phyloP scores from a whole-genome alignment of 2,113 vertebrate species.

The Sinocyclocheilus rhinocerous region DNA sequence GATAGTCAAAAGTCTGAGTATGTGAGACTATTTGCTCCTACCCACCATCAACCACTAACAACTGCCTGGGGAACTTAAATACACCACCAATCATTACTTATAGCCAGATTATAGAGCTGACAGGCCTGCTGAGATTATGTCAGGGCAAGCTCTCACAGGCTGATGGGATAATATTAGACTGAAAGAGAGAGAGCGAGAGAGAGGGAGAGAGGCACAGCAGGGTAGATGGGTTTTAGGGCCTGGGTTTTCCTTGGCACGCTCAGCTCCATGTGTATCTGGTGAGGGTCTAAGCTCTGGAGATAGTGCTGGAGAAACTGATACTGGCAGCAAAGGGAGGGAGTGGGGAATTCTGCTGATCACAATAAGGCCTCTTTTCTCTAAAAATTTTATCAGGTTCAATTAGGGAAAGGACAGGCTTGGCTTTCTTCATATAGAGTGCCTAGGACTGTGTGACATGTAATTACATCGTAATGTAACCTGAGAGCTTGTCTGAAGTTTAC shows the following conservation, averaged over 20 bases:
- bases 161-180: slow-evolving; percentile 62
- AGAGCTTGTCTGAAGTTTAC: slow-evolving; percentile 44
- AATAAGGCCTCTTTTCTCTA: slow-evolving; percentile 73
- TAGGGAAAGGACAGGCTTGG: slow-evolving; percentile 68
- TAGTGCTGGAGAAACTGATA: slow-evolving; percentile 71
- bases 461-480: slow-evolving; percentile 41
- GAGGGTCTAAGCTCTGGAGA: slow-evolving; percentile 32
- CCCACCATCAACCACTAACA: slow-evolving; percentile 46
- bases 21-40: slow-evolving; percentile 28
- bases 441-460: slow-evolving; percentile 39
- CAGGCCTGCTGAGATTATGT: slow-evolving; percentile 59
- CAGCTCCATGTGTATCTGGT: slow-evolving; percentile 57
- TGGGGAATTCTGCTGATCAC: slow-evolving; percentile 63
- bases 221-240: slow-evolving; percentile 60
- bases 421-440: slow-evolving; percentile 62
- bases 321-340: slow-evolving; percentile 66
- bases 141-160: slow-evolving; percentile 61
- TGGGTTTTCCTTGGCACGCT: slow-evolving; percentile 49
- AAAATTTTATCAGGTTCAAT: slow-evolving; percentile 74
- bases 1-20: slow-evolving; percentile 25
- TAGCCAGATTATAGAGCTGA: slow-evolving; percentile 69
- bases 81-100: slow-evolving; percentile 66
- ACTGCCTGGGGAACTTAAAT: slow-evolving; percentile 70
- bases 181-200: slow-evolving; percentile 33
- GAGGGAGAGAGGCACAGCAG: slow-evolving; percentile 12